Conservation (phyloP, 1,140 invertebrate species). For the Trichoplusia ni region DNA sequence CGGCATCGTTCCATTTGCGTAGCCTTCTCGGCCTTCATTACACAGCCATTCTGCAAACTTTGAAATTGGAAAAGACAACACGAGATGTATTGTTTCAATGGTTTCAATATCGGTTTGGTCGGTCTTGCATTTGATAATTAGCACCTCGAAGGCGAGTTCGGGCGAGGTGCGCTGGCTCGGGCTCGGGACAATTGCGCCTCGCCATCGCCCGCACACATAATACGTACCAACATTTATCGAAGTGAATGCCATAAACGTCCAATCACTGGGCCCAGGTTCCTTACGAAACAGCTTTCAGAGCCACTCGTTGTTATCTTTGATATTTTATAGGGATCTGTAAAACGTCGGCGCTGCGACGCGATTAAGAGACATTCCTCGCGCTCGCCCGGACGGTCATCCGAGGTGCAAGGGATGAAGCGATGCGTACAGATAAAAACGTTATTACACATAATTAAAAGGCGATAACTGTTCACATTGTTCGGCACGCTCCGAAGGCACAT, state of each 20-base stretch:
- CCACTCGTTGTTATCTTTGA: conserved; percentile 77
- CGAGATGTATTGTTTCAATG: conserved; percentile 78
- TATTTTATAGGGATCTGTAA: conserved; percentile 80
- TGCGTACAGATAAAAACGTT: conserved; percentile 57
- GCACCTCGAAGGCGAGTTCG: conserved; percentile 58
- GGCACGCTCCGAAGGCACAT: conserved; percentile 54
- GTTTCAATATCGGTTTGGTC: conserved; percentile 76
- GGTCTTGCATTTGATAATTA: conserved; percentile 79
- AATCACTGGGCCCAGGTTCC: conserved; percentile 57
- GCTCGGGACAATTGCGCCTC: conserved; percentile 59
- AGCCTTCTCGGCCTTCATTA: conserved; percentile 77
- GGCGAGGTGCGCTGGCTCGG: conserved; percentile 30
- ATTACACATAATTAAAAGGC: conserved; percentile 72
- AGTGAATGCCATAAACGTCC: conserved; percentile 70
- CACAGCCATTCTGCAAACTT: conserved; percentile 79
- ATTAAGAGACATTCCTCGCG: conserved; percentile 74
- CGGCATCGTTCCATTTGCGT: conserved; percentile 78
- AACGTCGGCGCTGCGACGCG: conserved; percentile 75
- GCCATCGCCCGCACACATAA: conserved; percentile 48
- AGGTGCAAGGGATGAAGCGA: conserved; percentile 37
- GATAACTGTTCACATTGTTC: conserved; percentile 60
- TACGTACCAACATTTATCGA: conserved; percentile 67
- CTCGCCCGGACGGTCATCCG: conserved; percentile 26
- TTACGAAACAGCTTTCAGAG: conserved; percentile 59
- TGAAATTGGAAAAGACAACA: conserved; percentile 79